Evolutionary conservation across 1,140 invertebrate species (phyloP), one percentile per base, ranked within the genome.

Genomic region (Ceratosolen solmsi): DNA sequence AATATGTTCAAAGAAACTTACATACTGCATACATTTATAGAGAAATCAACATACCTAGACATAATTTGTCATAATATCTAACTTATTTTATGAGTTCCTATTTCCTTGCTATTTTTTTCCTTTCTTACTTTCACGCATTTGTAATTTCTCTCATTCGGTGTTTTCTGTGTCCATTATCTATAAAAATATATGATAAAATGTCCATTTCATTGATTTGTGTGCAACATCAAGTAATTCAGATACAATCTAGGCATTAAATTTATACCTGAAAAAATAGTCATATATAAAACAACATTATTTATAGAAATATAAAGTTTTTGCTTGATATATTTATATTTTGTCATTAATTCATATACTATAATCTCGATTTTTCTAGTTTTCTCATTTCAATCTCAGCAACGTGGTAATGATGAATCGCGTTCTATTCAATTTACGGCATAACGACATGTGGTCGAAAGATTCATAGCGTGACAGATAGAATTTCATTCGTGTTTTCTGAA

Each of bases 201-300:
- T 13, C 8, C n/a, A 33, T 46, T 60, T 36, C 13, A 25, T 76
- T 63, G 30, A 76, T 76, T 76, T 76, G n/a, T 36, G 17, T 54
- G 4, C 9, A 11, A 49, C 22, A 38, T 15, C 41, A 15, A 58
- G 22, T 71, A 54, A 58, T 74, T 74, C 13, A 74, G 7, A 36
- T 46, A 46, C 5, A n/a, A n/a, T n/a, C n/a, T n/a, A 13, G 5
- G 41, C 41, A 46, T 46, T 8, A 46, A 38, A 68, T 20, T 22
- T 22, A 4, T n/a, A 68, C 22, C 5, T 8, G 22, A 5, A 9
- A 38, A n/a, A 60, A 60, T 30, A 30, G 5, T 60, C 13, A 9
- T 60, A 30, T 2, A 60, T 2, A 60, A n/a, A 15, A 25, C 2
- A 60, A 30, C 9, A 4, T 60, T 60, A n/a, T 30, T 27, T 25